Base-by-base conservation (phyloP, 2,888 invertebrate genomes). In the Lagria hirta region DNA sequence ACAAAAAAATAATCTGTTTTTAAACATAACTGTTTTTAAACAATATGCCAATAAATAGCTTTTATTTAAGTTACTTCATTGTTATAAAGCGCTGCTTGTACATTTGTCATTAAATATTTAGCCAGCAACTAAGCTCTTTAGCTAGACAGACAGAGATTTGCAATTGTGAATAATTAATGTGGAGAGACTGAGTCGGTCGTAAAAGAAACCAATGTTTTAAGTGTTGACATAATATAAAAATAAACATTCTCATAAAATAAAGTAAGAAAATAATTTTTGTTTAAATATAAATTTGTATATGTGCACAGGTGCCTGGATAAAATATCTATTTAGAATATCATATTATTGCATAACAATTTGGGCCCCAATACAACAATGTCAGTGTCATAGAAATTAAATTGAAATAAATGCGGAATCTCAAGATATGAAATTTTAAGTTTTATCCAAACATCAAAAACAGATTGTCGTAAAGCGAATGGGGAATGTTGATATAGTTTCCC, bases 401-500 rank as follows among this genome's bases (percentile, higher is more conserved):
- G 13, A 30, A 30, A 4, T 4, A 23, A 27, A 36, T 27, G 27
- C 26, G 35, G 35, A 35, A 35, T 23, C 28, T 40, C 40, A 8
- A 29, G 24, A 40, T 30, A 32, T 40, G 40, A 32, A 24, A 32
- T 16, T 27, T 32, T 30, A n/a, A n/a, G n/a, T 12, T 15, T 12
- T 11, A 14, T 15, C 15, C 21, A 20, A 14, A 8, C 34, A 24
- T 14, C 24, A 23, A 41, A 8, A 52, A 49, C 55, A 57, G 66
- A 69, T 69, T 69, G 69, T 68, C 69, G 63, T 60, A 49, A 57
- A 63, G 63, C 64, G 63, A 67, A 57, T 47, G 53, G 60, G 67
- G 68, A 67, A 66, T 65, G 65, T 65, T 52, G 51, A 56, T 54
- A 57, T 54, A 46, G 43, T 45, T 57, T 63, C 61, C 58, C 59